A percentile compares a stretch with the other conserved stretches of the same genome.
phyloP scores from a whole-genome alignment of 1,140 invertebrate species.

The Lordiphosa stackelbergi region DNA sequence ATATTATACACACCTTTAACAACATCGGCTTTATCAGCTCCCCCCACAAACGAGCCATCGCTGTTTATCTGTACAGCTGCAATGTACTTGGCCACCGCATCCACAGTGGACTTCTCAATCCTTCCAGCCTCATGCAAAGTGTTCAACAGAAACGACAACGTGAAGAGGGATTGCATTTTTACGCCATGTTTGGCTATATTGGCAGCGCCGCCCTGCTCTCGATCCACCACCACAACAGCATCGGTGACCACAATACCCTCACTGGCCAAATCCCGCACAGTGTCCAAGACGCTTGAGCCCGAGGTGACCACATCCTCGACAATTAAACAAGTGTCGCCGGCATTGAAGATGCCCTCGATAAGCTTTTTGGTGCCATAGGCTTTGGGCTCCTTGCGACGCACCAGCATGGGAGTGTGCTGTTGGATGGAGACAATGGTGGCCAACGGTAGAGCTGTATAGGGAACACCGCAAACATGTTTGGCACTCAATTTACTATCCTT shows the following conservation, averaged over 20 bases:
- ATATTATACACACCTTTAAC: conserved; percentile 57
- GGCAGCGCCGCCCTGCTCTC: conserved; percentile 91
- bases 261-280: conserved; percentile 85
- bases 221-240: conserved; percentile 92
- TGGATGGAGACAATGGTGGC: conserved; percentile 90
- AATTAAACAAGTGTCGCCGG: conserved; percentile 90
- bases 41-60: conserved; percentile 67
- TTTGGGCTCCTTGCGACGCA: conserved; percentile 94
- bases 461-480: conserved; percentile 94
- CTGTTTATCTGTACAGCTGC: conserved; percentile 66
- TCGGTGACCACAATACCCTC: conserved; percentile 86
- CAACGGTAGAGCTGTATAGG: conserved; percentile 96
- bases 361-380: conserved; percentile 97
- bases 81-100: conserved; percentile 83
- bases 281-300: conserved; percentile 95
- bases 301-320: conserved; percentile 98
- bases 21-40: conserved; percentile 50
- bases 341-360: conserved; percentile 92
- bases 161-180: conserved; percentile 83
- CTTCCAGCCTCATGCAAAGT: conserved; percentile 83
- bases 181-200: conserved; percentile 86
- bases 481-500: conserved; percentile 77
- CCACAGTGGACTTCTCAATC: conserved; percentile 80
- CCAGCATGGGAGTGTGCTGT: conserved; percentile 89
- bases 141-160: conserved; percentile 83